Base-by-base conservation (phyloP, 2,797 vertebrate genomes). In the Trematomus bernacchii region DNA sequence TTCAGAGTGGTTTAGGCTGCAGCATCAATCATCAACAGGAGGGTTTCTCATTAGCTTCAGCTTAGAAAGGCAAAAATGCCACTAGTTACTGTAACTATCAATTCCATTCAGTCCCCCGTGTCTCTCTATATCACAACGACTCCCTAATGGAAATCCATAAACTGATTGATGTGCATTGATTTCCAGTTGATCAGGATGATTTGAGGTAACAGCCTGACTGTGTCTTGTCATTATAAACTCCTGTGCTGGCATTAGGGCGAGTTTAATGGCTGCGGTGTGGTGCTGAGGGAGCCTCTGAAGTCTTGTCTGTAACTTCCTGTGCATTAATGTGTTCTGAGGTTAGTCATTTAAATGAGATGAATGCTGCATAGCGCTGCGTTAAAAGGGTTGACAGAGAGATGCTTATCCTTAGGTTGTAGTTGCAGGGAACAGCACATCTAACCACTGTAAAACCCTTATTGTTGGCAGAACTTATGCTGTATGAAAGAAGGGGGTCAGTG, bases 281-380 rank as follows among this genome's bases (percentile, higher is more conserved):
- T 16, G 18, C 14, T 18, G 9, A 50, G 23, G 19, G 40, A 51
- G 42, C 21, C 9, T 27, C 7, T 3, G 51, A 30, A 33, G 52
- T 19, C 50, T 33, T 15, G 9, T 18, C 47, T 75, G 59, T 82
- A 62, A 58, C 82, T 86, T 88, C 72, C 74, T 43, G 55, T 72
- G 69, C 75, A 69, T 83, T 82, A 82, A 74, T 57, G 65, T 75
- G 70, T 85, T 77, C 40, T 50, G 57, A 77, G 64, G 44, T 67
- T 79, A 69, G 54, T 77, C 60, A 82, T 65, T 48, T 72, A 71
- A 58, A 53, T 46, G 71, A 85, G 37, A 57, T 40, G 55, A 46
- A 42, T 16, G n/a, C 23, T 69, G 82, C 21, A 71, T 66, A 46
- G 27, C 54, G 44, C 48, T 57, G 73, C 64, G 58, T 48, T 57